phyloP scores from a whole-genome alignment of 2,888 invertebrate genomes.

The Crepidodera aurea region DNA sequence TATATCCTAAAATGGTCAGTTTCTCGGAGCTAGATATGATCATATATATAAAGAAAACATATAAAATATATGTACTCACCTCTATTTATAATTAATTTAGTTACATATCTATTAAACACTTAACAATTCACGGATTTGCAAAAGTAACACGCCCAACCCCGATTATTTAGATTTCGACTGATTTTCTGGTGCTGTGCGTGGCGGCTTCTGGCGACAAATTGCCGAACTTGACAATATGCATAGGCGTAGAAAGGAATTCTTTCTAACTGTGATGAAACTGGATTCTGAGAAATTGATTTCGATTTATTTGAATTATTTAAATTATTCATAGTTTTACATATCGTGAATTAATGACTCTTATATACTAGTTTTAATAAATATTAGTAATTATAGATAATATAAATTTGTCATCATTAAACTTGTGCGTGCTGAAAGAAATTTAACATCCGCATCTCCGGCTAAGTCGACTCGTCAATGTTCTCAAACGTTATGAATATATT shows the following conservation, averaged over 20 bases:
- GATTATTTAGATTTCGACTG: constrained; percentile 56
- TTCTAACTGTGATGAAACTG: background rate
- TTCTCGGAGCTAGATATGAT: constrained; percentile 14
- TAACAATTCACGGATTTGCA: constrained; percentile 54
- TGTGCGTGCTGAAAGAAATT: too few species aligned
- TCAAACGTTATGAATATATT: constrained; percentile 24
- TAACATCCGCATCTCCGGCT: constrained; percentile 3
- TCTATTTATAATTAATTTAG: constrained; percentile 48
- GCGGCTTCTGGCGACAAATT: constrained; percentile 43
- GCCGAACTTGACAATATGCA: constrained; percentile 28
- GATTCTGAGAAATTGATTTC: background rate
- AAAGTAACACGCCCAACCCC: constrained; percentile 58
- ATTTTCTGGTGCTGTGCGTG: constrained; percentile 38
- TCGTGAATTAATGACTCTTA: background rate
- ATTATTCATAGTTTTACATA: background rate
- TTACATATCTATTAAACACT: constrained; percentile 57
- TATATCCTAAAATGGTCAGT: constrained; percentile 36
- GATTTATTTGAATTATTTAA: background rate
- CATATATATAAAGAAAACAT: constrained; percentile 31
- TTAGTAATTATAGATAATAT: background rate
- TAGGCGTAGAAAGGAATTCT: constrained; percentile 34
- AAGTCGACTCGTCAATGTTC: constrained; percentile 8
- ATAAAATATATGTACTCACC: constrained; percentile 48
- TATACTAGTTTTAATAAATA: background rate
- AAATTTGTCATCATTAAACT: background rate